Base-by-base conservation (phyloP, 1,140 invertebrate genomes). In the Lordiphosa stackelbergi region DNA sequence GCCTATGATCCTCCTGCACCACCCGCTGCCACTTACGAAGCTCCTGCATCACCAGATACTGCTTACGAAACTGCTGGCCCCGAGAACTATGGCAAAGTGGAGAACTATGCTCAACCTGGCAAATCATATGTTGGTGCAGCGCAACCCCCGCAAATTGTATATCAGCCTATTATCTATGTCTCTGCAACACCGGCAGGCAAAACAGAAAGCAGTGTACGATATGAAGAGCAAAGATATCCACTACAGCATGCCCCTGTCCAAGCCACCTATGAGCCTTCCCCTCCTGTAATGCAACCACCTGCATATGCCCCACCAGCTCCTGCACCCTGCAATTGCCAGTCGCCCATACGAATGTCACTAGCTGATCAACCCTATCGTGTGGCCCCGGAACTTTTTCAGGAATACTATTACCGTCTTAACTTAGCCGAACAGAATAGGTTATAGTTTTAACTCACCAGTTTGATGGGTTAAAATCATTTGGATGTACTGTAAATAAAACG, bases 81-180 rank as follows among this genome's bases (percentile, higher is more conserved):
- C 0, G 69, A 62, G 0, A 59, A 41, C 10, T 78, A 73, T n/a
- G 46, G 37, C 53, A 56, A 77, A 42, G 24, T 31, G 11, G 41
- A 43, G 1, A 49, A 42, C 2, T 73, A 66, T 38, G 55, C 42
- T 2, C 42, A 43, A n/a, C 36, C 58, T 2, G 42, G 34, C 9
- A 64, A 62, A 13, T 37, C 9, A 16, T 83, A 78, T 12, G 48
- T 19, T n/a, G 46, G 41, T 7, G 61, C 38, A 9, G 38, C 53
- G 5, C 71, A 53, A 3, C 53, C 43, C n/a, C 73, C 78, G 0
- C 74, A 74, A 36, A 84, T 84, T 16, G 62, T 84, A 8, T 84
- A 85, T 45, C 79, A 84, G 19, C 79, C 79, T 34, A 84, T 84
- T 5, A 84, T 84, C 31, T 84, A 84, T 31, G 13, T 84, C 0